Percentiles rank a stretch among this genome's conserved stretches.
Conservation (phyloP, 2,113 vertebrate genomes). For the Ailurus styani region DNA sequence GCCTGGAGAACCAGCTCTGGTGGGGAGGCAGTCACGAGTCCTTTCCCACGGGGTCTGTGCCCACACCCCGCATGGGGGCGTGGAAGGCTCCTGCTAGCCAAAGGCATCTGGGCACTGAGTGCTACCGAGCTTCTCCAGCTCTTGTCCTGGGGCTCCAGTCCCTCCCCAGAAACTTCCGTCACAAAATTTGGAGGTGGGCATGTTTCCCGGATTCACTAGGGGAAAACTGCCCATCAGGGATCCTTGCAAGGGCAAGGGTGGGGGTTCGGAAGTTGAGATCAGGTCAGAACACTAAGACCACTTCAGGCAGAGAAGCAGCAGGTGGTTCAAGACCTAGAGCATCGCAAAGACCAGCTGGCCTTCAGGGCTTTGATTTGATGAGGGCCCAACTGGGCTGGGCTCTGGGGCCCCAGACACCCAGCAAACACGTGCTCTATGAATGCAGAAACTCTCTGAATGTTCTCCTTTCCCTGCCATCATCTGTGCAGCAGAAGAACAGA, state of each 20-base stretch:
- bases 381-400: neutral
- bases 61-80: neutral
- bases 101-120: neutral
- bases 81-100: too few species aligned
- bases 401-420: neutral
- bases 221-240: neutral
- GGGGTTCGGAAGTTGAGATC: neutral
- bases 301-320: neutral
- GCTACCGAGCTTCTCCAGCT: neutral
- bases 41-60: neutral
- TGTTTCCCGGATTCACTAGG: neutral
- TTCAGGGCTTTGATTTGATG: neutral
- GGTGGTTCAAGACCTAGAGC: neutral
- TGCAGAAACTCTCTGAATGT: neutral
- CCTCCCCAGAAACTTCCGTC: neutral
- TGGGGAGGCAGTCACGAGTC: rapidly evolving
- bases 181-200: neutral
- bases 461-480: neutral
- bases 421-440: neutral
- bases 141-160: neutral
- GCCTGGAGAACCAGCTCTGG: neutral
- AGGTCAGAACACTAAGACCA: neutral
- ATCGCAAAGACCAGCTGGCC: neutral
- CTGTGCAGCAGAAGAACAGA: neutral
- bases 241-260: neutral